Percentiles rank a stretch among this genome's conserved stretches.
These are phyloP conservation scores for Drosophila ustulata DNA, from an alignment of 2,888 invertebrate genomes.

Conservation along the genomic window DNA sequence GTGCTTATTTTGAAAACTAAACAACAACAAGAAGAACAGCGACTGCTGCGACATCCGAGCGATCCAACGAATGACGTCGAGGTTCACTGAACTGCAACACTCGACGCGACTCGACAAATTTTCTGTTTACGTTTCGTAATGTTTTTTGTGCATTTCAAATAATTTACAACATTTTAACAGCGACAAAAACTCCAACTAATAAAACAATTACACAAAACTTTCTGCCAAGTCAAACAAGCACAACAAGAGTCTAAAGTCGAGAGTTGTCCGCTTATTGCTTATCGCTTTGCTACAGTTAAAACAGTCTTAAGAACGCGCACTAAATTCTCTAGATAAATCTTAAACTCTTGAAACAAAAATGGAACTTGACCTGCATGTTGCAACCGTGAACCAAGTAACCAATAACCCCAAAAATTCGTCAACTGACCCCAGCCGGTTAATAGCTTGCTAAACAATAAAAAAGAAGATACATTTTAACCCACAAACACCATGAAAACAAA, in stretches of 20 bases:
- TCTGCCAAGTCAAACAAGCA: slow-evolving; percentile 1
- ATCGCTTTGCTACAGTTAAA: neutral
- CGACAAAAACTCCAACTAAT: neutral
- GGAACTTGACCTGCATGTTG: neutral
- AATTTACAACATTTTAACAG: slow-evolving; percentile 18
- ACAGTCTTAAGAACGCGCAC: neutral
- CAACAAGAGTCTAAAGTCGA: neutral
- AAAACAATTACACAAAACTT: neutral
- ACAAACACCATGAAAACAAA: slow-evolving; percentile 21
- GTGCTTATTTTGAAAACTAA: slow-evolving; percentile 66
- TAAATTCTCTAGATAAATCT: neutral
- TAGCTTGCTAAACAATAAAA: slow-evolving; percentile 1
- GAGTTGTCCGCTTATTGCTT: neutral
- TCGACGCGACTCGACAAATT: slow-evolving; percentile 44
- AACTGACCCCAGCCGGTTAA: neutral
- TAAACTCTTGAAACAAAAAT: neutral
- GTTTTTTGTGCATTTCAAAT: slow-evolving; percentile 21
- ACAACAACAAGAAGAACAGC: slow-evolving; percentile 33
- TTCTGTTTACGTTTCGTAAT: slow-evolving; percentile 64
- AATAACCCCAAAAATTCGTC: neutral
- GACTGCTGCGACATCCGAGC: slow-evolving; percentile 44
- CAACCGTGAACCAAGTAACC: neutral
- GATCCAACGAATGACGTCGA: slow-evolving; percentile 61
- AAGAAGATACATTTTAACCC: slow-evolving; percentile 7
- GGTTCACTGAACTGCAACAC: slow-evolving; percentile 69